These are phyloP conservation scores for Masticophis lateralis DNA, from an alignment of 2,797 vertebrate genomes.

Conservation along the genomic window DNA sequence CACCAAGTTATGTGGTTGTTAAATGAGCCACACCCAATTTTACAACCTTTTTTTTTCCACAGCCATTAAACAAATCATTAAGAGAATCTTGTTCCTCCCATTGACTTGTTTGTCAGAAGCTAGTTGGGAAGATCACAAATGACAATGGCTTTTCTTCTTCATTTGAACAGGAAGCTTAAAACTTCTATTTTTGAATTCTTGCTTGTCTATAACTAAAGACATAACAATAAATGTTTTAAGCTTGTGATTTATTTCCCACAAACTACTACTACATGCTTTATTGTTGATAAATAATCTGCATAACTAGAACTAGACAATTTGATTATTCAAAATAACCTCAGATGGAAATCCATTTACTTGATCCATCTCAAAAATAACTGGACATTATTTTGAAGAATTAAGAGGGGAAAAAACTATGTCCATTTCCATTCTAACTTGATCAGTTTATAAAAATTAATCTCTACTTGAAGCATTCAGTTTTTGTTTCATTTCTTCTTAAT, in stretches of 20 bases:
- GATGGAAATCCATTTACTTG: neutral
- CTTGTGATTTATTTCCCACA: neutral
- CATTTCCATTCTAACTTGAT: slow-evolving; percentile 18
- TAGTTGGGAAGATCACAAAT: neutral
- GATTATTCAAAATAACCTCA: neutral
- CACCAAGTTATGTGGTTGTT: neutral
- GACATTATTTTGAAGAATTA: neutral
- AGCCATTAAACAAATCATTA: neutral
- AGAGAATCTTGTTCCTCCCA: neutral
- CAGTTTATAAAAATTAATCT: slow-evolving; percentile 24
- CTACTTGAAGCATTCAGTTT: slow-evolving; percentile 12
- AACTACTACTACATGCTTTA: neutral
- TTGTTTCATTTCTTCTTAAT: neutral
- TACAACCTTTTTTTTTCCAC: neutral
- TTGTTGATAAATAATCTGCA: neutral
- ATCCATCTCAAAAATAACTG: neutral
- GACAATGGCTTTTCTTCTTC: neutral
- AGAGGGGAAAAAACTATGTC: neutral
- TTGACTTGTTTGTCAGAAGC: neutral
- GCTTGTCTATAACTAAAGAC: neutral
- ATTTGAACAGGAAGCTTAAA: neutral
- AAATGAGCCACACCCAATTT: neutral
- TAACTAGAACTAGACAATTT: neutral
- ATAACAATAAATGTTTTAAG: neutral
- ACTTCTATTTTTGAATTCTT: neutral